phyloP scores from a whole-genome alignment of 2,113 vertebrate species.

The Lontra canadensis region DNA sequence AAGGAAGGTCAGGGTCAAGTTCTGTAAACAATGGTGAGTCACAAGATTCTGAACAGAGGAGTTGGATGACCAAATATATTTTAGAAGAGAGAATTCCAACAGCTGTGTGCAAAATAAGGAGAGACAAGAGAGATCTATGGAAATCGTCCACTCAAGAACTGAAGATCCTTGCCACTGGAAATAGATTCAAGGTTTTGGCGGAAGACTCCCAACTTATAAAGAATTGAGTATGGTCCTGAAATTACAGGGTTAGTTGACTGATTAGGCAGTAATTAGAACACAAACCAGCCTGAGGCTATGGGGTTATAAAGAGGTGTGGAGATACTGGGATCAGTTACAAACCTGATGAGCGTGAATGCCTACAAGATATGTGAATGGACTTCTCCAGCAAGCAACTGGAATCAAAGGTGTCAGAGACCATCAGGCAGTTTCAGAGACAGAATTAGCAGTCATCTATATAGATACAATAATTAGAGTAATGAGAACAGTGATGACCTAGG shows the following conservation, averaged over 20 bases:
- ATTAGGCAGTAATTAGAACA: background rate
- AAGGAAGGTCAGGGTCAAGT: background rate
- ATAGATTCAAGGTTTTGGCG: background rate
- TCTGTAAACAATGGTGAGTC: background rate
- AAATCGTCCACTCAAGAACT: background rate
- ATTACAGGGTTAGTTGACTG: background rate
- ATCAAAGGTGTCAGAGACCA: background rate
- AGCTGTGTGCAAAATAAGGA: background rate
- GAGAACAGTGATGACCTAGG: background rate
- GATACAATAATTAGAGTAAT: background rate
- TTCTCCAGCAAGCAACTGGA: background rate
- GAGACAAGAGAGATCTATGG: background rate
- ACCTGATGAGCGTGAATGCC: background rate
- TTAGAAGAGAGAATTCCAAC: background rate
- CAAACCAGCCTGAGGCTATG: background rate
- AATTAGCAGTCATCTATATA: background rate
- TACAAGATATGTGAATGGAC: background rate
- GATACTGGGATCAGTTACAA: background rate
- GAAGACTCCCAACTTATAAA: background rate
- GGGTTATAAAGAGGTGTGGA: background rate
- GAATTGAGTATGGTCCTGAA: background rate
- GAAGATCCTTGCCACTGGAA: background rate
- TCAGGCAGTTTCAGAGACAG: background rate
- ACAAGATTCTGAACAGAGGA: background rate
- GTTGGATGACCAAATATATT: background rate